Conservation (phyloP, 2,797 vertebrate species). For the Gymnocypris eckloni region DNA sequence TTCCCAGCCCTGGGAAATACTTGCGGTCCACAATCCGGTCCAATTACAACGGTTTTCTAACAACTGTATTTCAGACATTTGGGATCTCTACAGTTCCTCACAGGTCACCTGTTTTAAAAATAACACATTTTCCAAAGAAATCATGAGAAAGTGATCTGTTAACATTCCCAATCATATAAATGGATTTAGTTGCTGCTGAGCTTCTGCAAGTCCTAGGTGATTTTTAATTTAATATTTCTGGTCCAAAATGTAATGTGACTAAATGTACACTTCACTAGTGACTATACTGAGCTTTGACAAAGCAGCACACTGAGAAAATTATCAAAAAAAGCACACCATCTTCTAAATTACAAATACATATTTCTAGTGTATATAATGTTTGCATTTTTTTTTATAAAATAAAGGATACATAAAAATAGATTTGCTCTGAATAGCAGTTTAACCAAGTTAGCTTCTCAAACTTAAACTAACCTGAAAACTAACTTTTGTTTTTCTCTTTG, state of each 20-base stretch:
- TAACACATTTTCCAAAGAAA: background rate
- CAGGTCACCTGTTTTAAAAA: background rate
- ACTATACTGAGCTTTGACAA: background rate
- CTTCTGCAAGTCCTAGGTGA: background rate
- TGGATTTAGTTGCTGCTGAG: background rate
- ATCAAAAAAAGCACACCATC: background rate
- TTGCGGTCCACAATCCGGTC: constrained; percentile 22
- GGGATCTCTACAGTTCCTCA: background rate
- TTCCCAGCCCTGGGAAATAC: constrained; percentile 21
- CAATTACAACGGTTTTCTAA: constrained; percentile 31
- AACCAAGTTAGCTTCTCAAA: background rate
- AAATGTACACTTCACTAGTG: background rate
- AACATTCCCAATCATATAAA: background rate
- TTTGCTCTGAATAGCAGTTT: background rate
- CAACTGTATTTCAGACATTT: background rate
- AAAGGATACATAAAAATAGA: background rate
- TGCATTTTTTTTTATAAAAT: background rate
- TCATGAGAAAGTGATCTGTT: background rate
- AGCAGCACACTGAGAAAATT: background rate
- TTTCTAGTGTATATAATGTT: background rate
- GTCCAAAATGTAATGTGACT: background rate
- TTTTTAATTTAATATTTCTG: background rate
- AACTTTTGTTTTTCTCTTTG: background rate
- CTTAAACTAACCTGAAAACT: too few relatives aligned
- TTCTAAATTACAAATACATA: background rate